Percentiles rank a stretch among this genome's conserved stretches.
Conservation (phyloP, 2,888 invertebrate species). For the Rhyacophila evoluta region DNA sequence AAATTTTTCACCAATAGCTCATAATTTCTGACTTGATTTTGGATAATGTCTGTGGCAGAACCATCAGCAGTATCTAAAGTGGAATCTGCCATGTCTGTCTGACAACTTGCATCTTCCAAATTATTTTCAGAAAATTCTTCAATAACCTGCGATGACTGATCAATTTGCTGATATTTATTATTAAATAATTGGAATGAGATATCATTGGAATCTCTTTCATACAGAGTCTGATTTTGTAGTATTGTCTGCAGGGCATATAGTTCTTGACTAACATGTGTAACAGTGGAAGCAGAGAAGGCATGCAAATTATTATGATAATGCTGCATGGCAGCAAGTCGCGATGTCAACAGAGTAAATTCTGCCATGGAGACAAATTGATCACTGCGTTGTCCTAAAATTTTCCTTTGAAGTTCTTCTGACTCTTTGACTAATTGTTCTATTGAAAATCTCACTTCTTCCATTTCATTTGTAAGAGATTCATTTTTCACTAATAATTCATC, state of each 20-base stretch:
- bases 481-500: conserved; percentile 33
- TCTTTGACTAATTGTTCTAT: conserved; percentile 45
- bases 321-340: conserved; percentile 36
- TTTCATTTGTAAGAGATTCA: conserved; percentile 44
- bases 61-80: not conserved
- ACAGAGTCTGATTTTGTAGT: conserved; percentile 28
- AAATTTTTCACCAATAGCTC: not conserved
- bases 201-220: not conserved
- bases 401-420: conserved; percentile 49
- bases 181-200: not conserved
- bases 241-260: conserved; percentile 33
- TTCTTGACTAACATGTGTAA: conserved; percentile 34
- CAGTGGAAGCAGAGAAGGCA: conserved; percentile 35
- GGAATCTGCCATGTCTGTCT: not conserved
- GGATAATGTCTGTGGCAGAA: not conserved
- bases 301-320: conserved; percentile 47
- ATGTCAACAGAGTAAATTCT: conserved; percentile 46
- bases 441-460: conserved; percentile 38
- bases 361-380: conserved; percentile 47
- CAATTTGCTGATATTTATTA: not conserved
- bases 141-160: not conserved
- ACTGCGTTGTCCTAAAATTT: conserved; percentile 37
- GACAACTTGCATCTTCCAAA: not conserved
- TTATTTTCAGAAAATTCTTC: not conserved
- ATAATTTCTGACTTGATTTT: not conserved